These are phyloP conservation scores for Sternotherus odoratus DNA, from an alignment of 2,797 vertebrate genomes.

Conservation along the genomic window DNA sequence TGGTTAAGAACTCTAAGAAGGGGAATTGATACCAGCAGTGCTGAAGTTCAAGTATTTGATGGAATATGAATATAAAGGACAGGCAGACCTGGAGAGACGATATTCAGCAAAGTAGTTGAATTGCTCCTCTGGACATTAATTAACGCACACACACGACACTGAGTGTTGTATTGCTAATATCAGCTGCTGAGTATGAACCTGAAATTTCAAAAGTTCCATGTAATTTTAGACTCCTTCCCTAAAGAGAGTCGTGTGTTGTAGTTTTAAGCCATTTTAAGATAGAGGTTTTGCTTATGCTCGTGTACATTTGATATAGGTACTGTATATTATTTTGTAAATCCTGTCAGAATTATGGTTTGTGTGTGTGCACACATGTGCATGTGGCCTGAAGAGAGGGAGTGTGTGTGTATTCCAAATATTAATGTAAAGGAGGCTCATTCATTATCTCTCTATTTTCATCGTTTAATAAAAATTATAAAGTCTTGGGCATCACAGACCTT, in stretches of 20 bases:
- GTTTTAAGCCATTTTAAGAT: background rate
- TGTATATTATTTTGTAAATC: background rate
- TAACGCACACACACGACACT: background rate
- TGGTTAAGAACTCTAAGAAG: conserved; percentile 53
- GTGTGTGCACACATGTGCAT: background rate
- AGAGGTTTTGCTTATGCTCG: background rate
- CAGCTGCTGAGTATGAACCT: background rate
- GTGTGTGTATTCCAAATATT: rapidly evolving
- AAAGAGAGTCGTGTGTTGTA: background rate
- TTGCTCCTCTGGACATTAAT: background rate
- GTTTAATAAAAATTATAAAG: background rate
- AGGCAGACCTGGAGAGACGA: background rate
- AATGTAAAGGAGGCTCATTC: background rate
- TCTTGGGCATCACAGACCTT: background rate
- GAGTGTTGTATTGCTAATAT: background rate
- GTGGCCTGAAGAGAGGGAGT: background rate
- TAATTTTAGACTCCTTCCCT: background rate
- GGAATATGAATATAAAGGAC: background rate
- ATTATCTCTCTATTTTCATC: background rate
- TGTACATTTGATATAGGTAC: background rate
- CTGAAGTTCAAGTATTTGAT: background rate
- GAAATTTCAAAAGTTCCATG: background rate
- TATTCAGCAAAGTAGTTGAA: background rate
- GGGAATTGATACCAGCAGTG: background rate
- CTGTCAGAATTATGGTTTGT: rapidly evolving